phyloP scores from a whole-genome alignment of 2,797 vertebrate species.

The Xerus rutilus region DNA sequence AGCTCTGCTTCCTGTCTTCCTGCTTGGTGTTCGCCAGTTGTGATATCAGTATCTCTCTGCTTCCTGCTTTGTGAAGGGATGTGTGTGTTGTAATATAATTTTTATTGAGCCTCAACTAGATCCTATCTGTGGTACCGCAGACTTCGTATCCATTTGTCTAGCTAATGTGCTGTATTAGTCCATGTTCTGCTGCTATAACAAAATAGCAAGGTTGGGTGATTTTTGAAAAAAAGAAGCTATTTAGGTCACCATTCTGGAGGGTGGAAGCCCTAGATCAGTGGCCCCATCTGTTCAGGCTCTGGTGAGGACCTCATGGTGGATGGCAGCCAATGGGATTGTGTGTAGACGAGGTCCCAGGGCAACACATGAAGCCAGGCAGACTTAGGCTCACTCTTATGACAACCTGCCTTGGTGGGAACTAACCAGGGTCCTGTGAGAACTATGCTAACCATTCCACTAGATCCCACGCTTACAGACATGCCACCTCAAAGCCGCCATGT shows the following conservation, averaged over 20 bases:
- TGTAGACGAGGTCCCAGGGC: neutral
- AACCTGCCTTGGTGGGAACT: neutral
- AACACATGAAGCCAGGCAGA: neutral
- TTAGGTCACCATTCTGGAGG: neutral
- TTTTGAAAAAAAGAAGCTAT: neutral
- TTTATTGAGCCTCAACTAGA: neutral
- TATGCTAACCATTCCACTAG: neutral
- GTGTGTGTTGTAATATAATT: neutral
- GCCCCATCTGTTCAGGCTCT: neutral
- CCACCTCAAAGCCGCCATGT: neutral
- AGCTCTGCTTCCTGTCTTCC: neutral
- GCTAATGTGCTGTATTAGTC: neutral
- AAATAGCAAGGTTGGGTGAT: neutral
- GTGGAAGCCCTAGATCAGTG: neutral
- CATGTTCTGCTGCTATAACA: neutral
- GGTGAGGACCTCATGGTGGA: neutral
- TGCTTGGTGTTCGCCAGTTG: neutral
- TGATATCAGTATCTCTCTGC: too few relatives aligned
- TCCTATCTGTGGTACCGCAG: neutral
- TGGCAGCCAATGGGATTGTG: neutral
- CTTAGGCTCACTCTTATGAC: neutral
- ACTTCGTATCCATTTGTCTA: neutral
- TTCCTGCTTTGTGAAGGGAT: neutral
- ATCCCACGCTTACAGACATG: too few relatives aligned
- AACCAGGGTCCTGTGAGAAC: neutral